phyloP scores from a whole-genome alignment of 2,888 invertebrate genomes.

The Scaptomyza parva region DNA sequence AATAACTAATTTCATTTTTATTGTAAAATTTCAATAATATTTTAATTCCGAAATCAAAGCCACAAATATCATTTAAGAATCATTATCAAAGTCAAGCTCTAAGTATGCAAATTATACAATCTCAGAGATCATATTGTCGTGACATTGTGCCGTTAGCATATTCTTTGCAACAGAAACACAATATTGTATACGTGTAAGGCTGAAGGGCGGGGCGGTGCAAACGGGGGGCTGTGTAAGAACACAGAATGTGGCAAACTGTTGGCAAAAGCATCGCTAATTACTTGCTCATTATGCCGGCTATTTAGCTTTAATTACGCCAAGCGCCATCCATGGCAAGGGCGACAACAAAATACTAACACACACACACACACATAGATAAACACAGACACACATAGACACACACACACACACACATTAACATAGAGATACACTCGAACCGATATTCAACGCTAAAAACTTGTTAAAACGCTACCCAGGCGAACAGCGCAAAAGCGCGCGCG shows the following conservation, averaged over 20 bases:
- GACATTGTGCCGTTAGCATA: conserved; percentile 25
- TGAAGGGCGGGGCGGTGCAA: too few species aligned
- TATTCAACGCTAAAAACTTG: conserved; percentile 65
- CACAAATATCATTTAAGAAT: conserved; percentile 1
- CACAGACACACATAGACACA: conserved; percentile 18
- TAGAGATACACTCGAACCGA: conserved; percentile 43
- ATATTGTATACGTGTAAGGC: conserved; percentile 17
- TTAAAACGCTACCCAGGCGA: conserved; percentile 53
- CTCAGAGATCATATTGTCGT: conserved; percentile 23
- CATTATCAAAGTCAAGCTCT: conserved; percentile 13
- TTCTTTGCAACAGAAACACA: conserved; percentile 12
- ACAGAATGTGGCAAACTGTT: conserved; percentile 53
- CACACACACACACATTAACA: conserved; percentile 11
- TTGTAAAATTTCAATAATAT: conserved; percentile 19
- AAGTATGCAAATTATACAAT: conserved; percentile 44
- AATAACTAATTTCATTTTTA: background rate
- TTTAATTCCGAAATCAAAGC: too few species aligned
- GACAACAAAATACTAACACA: conserved; percentile 52
- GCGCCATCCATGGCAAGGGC: conserved; percentile 70
- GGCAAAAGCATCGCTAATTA: conserved; percentile 77
- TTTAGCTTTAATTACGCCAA: conserved; percentile 81
- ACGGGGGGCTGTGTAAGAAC: conserved; percentile 13
- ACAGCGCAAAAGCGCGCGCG: too few species aligned
- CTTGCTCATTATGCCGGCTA: conserved; percentile 82
- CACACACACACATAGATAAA: conserved; percentile 16